Evolutionary conservation across 2,888 invertebrate genomes (phyloP).

Genomic region (Heliconius cydno): DNA sequence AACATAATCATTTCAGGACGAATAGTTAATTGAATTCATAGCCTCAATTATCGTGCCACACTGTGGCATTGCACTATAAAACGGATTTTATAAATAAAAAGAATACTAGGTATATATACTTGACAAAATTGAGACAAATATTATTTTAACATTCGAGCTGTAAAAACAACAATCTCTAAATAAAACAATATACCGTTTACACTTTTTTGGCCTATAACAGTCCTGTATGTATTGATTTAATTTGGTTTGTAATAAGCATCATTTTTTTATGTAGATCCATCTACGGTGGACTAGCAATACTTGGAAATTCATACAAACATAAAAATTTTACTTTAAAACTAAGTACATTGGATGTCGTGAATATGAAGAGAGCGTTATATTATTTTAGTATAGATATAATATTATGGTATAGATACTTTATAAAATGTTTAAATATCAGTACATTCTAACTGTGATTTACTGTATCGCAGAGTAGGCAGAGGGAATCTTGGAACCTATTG

Average conservation of each 20-base stretch:
- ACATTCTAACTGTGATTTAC: too few species aligned
- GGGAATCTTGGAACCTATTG: too few species aligned
- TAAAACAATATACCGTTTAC: background rate
- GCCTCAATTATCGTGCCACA: background rate
- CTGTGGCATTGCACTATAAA: background rate
- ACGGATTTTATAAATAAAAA: background rate
- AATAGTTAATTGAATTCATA: background rate
- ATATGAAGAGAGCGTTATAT: background rate
- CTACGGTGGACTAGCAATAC: conserved; percentile 1
- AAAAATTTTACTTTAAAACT: background rate
- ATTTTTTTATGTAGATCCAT: conserved; percentile 12
- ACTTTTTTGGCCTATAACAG: background rate
- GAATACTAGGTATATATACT: too few species aligned
- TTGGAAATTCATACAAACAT: background rate
- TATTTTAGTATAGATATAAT: background rate
- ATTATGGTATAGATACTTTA: background rate
- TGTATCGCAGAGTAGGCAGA: too few species aligned
- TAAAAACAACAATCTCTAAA: background rate
- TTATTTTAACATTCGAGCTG: too few species aligned
- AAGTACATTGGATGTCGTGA: background rate
- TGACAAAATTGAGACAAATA: too few species aligned
- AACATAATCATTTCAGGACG: background rate
- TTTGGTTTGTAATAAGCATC: conserved; percentile 24
- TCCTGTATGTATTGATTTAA: conserved; percentile 40
- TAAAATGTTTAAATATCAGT: too few species aligned